A percentile compares a stretch with the other conserved stretches of the same genome.
Evolutionary conservation across 2,113 vertebrate genomes (phyloP).

Genomic region (Sorex fumeus): DNA sequence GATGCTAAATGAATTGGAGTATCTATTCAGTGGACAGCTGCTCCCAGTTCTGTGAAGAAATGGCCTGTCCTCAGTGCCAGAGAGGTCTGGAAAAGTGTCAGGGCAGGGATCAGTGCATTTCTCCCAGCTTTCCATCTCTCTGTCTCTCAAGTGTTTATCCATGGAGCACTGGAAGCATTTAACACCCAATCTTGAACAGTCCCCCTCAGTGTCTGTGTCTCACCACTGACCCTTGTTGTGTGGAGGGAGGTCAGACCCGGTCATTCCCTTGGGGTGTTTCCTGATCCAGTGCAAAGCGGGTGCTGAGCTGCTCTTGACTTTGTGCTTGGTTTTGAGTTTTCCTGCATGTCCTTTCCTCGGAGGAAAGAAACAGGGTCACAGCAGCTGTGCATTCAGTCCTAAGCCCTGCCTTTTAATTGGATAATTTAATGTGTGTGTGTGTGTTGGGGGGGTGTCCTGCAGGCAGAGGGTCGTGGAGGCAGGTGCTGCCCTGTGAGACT

Average conservation of each 20-base stretch:
- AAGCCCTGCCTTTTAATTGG: too few species aligned
- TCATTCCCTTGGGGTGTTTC: neutral
- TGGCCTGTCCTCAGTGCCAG: too few species aligned
- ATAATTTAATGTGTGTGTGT: too few species aligned
- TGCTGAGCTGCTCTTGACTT: neutral
- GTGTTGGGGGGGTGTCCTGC: neutral
- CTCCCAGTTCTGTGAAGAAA: neutral
- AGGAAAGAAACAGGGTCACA: neutral
- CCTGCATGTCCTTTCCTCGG: neutral
- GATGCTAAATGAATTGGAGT: neutral
- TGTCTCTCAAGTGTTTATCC: neutral
- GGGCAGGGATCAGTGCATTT: too few species aligned
- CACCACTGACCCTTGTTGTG: neutral
- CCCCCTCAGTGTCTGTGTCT: neutral
- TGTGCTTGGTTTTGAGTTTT: slow-evolving; percentile 3
- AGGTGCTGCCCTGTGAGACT: neutral
- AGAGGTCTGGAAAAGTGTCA: neutral
- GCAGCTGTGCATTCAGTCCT: too few species aligned
- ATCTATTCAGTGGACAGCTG: neutral
- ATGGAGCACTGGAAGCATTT: neutral
- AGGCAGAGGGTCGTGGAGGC: neutral
- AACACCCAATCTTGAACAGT: neutral
- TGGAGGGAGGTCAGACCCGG: neutral
- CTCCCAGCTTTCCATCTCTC: neutral
- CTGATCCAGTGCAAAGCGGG: neutral